Base-by-base conservation (phyloP, 1,140 invertebrate species). In the Monochamus saltuarius region DNA sequence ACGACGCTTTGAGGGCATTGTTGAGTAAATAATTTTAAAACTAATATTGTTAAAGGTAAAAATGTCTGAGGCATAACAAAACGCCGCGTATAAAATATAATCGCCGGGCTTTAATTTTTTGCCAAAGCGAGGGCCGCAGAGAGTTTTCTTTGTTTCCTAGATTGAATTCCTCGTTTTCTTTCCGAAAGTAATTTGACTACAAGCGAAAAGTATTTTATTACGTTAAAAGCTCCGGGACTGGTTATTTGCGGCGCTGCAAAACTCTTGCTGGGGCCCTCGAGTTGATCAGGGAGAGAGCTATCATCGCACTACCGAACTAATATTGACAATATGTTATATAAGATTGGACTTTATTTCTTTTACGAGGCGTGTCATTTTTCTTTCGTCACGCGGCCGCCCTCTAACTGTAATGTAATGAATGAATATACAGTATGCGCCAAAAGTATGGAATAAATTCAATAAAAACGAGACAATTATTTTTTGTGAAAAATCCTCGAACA, bases 121-220 rank as follows among this genome's bases (percentile, higher is more conserved):
- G 22, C 16, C 16, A 50, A 34, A 50, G 22, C 22, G 7, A 29
- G 22, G 6, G 14, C 47, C 47, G 47, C 35, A 7, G 35, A 34
- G 22, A 34, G 22, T 29, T 42, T 39, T 49, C 51, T 61, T 61
- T 61, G 59, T 61, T 36, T 49, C 42, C 42, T 54, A 16, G 40
- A 61, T 61, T 61, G 51, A 61, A 61, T 55, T 61, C 58, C 58
- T 43, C 43, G 19, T 47, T 16, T 60, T 60, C 47, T 50, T 60
- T 61, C 52, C 29, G 19, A 47, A 55, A 61, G 59, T 55, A 61
- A 61, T 61, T 61, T 61, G 59, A 61, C 59, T 61, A 61, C 51
- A 47, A 55, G 42, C 52, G 51, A 49, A 53, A 61, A 61, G 59
- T 61, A 61, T 61, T 61, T 55, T 55, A 61, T 55, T 61, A 54